Evolutionary conservation across 2,797 vertebrate species (phyloP).

Genomic region (Smutsia temminckii): DNA sequence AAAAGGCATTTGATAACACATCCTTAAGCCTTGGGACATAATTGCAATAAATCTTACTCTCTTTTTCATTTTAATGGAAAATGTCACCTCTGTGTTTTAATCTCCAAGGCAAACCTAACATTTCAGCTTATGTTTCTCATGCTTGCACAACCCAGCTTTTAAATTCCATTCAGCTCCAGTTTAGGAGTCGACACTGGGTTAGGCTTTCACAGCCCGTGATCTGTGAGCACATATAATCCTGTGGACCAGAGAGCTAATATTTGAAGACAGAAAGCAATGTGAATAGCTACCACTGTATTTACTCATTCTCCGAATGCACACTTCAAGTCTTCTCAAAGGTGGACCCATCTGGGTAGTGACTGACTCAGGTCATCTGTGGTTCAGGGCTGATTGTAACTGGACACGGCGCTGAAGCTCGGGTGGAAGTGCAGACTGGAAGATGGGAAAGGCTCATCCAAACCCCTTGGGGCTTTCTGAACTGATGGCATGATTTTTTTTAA

Average conservation of each 20-base stretch:
- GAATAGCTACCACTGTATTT: background rate
- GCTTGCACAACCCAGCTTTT: background rate
- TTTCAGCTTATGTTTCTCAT: background rate
- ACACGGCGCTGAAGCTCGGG: background rate
- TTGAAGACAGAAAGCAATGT: background rate
- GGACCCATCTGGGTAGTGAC: background rate
- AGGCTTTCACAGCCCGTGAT: background rate
- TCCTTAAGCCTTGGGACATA: background rate
- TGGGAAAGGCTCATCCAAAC: fast-evolving
- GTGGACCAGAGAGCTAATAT: background rate
- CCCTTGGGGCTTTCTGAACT: background rate
- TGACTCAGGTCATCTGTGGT: fast-evolving
- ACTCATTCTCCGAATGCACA: background rate
- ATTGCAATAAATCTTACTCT: background rate
- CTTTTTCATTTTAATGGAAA: background rate
- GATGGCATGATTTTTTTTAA: background rate
- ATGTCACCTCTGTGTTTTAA: background rate
- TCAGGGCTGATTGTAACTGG: background rate
- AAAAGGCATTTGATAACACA: background rate
- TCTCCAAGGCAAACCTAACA: background rate
- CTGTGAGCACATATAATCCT: background rate
- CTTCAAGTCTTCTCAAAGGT: background rate
- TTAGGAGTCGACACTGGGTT: background rate
- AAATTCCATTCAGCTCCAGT: background rate
- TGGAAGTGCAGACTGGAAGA: fast-evolving